Evolutionary conservation across 2,113 vertebrate genomes (phyloP).

Genomic region (Triplophysa tibetana): DNA sequence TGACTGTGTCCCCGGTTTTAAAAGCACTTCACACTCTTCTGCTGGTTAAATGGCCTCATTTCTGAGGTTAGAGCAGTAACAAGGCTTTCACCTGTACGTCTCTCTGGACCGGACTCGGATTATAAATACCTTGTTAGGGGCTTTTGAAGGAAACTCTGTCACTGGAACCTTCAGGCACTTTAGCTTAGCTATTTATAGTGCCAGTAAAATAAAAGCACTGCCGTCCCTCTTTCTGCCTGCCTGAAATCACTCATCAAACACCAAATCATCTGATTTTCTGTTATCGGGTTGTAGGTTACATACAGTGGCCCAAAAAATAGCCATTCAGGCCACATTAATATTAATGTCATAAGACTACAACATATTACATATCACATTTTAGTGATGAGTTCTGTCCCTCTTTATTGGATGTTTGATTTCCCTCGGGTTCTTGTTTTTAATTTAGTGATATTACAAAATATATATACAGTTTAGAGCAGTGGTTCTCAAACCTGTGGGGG

Average conservation of each 20-base stretch:
- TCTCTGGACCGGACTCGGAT: constrained; percentile 53
- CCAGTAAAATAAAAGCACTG: constrained; percentile 51
- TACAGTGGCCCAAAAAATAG: not conserved
- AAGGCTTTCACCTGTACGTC: constrained; percentile 60
- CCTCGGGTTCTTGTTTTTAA: no score
- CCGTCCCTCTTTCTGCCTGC: not conserved
- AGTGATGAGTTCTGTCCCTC: no score
- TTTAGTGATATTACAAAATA: no score
- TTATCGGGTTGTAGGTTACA: not conserved
- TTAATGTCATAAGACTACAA: not conserved
- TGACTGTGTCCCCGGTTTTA: not conserved
- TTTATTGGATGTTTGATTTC: no score
- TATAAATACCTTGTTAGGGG: constrained; percentile 68
- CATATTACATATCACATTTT: not conserved
- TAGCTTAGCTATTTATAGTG: constrained; percentile 57
- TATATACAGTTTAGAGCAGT: no score
- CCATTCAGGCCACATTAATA: not conserved
- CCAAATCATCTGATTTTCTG: not conserved
- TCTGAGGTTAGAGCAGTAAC: constrained; percentile 50
- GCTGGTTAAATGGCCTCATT: constrained; percentile 14
- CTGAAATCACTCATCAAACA: not conserved
- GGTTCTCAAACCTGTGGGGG: no score
- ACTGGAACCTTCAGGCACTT: constrained; percentile 58
- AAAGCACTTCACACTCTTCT: constrained; percentile 16
- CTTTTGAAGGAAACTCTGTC: constrained; percentile 58